phyloP scores from a whole-genome alignment of 2,888 invertebrate species.

The Callosobruchus maculatus region DNA sequence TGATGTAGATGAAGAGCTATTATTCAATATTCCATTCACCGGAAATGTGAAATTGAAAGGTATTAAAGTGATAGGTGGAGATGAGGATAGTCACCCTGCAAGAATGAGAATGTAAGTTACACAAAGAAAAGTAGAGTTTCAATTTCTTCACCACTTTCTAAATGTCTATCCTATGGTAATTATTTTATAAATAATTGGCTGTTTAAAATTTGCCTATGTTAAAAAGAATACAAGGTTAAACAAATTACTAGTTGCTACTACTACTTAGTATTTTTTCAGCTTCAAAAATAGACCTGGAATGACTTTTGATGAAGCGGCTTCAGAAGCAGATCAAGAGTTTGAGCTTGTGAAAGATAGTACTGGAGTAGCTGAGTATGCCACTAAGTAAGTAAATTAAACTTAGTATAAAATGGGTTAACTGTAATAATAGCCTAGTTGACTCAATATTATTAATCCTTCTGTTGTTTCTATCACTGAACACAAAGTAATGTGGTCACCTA shows the following conservation, averaged over 20 bases:
- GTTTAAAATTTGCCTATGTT: no score
- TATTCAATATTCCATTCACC: constrained; percentile 96
- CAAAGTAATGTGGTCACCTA: no score
- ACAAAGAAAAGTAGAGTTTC: neutral
- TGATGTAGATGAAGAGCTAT: constrained; percentile 91
- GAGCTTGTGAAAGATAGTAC: constrained; percentile 75
- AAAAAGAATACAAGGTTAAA: no score
- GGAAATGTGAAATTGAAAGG: constrained; percentile 95
- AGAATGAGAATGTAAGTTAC: constrained; percentile 80
- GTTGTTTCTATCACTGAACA: constrained; percentile 7
- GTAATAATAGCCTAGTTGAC: no score
- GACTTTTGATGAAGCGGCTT: constrained; percentile 85
- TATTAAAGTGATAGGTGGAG: constrained; percentile 86
- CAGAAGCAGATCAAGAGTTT: constrained; percentile 83
- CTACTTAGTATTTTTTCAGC: no score
- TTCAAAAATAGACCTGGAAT: constrained; percentile 91
- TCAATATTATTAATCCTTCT: neutral
- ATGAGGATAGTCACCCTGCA: constrained; percentile 80
- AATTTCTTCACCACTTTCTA: neutral
- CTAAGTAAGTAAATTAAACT: constrained; percentile 64
- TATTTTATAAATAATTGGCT: no score
- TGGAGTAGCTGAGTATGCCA: constrained; percentile 82
- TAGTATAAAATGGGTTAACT: neutral
- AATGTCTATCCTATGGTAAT: no score
- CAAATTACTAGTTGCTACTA: no score